Evolutionary conservation across 2,888 invertebrate species (phyloP), one percentile per base, ranked within the genome.

Genomic region (Muscina levida): DNA sequence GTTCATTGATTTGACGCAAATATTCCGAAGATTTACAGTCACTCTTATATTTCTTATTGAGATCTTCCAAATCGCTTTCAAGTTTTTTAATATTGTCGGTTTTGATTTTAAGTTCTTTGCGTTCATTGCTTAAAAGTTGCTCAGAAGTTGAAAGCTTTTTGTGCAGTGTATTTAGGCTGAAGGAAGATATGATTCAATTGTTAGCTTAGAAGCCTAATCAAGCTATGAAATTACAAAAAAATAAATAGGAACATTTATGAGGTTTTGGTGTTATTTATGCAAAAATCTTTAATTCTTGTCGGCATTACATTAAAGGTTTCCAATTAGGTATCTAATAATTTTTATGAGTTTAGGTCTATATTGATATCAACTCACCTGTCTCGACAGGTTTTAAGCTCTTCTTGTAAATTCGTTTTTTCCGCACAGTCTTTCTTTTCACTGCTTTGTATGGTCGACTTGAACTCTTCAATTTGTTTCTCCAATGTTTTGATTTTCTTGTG

Each of bases 391-490:
- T 77, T 77, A 5, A 83, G 72, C 2, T 84, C 82, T 13, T 83
- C 82, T 1, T 48, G 24, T 0, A 83, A 62, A n/a, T 70, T 57
- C 0, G 37, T 17, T 56, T 73, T 82, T 26, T 83, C 82, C 0
- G 51, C 39, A 22, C 77, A 44, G 2, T 13, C 24, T 11, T 83
- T 76, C 6, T 83, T 76, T 8, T 79, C 82, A 24, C 39, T 71
- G 15, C 62, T 53, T 48, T 83, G 79, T 10, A 77, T 31, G 5
- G 56, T 71, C 6, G 57, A n/a, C 37, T 72, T 81, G 31, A 83
- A 66, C 19, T 77, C 77, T 1, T 77, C 79, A 46, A 70, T 74
- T 53, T 81, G 79, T 26, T 84, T 83, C 66, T 84, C 82, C 11
- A 77, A 15, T 15, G 8, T 48, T 56, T 77, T 77, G 1, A 76